Conservation (phyloP, 2,113 vertebrate genomes). For the Herpetotheres cachinnans region DNA sequence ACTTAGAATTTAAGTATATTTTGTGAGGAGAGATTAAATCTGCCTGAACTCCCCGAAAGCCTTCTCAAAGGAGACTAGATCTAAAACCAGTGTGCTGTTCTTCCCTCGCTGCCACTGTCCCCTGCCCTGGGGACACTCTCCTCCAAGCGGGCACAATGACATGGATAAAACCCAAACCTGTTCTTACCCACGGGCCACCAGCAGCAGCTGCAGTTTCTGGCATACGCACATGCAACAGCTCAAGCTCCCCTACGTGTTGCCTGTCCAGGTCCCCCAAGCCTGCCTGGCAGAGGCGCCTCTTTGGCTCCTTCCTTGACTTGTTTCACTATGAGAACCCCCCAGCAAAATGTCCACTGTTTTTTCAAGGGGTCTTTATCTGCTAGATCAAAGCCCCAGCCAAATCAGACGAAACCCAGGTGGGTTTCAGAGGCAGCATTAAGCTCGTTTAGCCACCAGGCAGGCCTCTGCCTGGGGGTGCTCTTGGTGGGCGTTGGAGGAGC, state of each 20-base stretch:
- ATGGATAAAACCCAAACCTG: not conserved
- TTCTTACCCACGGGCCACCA: not conserved
- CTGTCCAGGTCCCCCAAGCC: not conserved
- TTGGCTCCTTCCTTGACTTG: not conserved
- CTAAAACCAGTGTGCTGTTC: not conserved
- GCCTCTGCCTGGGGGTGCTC: not conserved
- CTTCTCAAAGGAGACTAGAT: not conserved
- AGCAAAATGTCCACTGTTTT: not conserved
- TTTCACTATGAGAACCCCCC: not conserved
- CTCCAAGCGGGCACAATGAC: not conserved
- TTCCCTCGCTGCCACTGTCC: not conserved
- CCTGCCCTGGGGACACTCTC: not conserved
- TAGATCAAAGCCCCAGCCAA: not conserved
- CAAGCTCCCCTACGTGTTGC: accelerated
- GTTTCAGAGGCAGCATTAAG: not conserved
- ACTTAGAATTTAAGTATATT: not conserved
- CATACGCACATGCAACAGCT: accelerated
- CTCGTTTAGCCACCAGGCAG: not conserved
- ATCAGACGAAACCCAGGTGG: not conserved
- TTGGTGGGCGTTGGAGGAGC: not conserved
- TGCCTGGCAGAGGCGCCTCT: not conserved
- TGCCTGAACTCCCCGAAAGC: not conserved
- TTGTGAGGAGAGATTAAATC: not conserved
- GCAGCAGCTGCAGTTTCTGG: not conserved
- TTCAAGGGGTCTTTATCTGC: not conserved